Conservation (phyloP, 2,797 vertebrate species). For the Hemitrygon akajei region DNA sequence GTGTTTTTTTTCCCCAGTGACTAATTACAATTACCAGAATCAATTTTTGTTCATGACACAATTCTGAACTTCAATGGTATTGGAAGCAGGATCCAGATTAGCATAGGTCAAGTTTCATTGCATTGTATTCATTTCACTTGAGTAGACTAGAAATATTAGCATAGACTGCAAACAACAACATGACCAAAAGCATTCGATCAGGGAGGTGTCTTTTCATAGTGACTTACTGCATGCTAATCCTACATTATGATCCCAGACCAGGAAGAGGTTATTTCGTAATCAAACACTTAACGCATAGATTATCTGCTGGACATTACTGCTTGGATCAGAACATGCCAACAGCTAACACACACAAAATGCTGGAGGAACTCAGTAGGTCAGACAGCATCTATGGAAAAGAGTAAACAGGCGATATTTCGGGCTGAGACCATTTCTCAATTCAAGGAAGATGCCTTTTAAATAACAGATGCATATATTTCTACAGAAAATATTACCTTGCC, state of each 20-base stretch:
- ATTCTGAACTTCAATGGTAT: too few species aligned
- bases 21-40: too few species aligned
- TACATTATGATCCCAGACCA: background rate
- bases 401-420: too few species aligned
- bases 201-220: background rate
- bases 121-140: background rate
- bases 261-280: too few species aligned
- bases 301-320: too few species aligned
- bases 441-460: too few species aligned
- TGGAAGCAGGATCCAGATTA: background rate
- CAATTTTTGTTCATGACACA: background rate
- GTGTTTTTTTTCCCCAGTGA: too few species aligned
- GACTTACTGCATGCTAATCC: background rate
- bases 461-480: background rate
- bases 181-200: background rate
- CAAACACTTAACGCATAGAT: too few species aligned
- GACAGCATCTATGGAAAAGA: too few species aligned
- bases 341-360: too few species aligned
- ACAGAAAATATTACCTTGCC: background rate
- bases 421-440: too few species aligned
- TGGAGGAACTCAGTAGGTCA: too few species aligned
- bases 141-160: background rate
- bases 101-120: background rate
- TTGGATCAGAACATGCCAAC: background rate
- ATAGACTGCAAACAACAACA: background rate